Conservation (phyloP, 2,113 vertebrate species). For the Mormyrus iriodes region DNA sequence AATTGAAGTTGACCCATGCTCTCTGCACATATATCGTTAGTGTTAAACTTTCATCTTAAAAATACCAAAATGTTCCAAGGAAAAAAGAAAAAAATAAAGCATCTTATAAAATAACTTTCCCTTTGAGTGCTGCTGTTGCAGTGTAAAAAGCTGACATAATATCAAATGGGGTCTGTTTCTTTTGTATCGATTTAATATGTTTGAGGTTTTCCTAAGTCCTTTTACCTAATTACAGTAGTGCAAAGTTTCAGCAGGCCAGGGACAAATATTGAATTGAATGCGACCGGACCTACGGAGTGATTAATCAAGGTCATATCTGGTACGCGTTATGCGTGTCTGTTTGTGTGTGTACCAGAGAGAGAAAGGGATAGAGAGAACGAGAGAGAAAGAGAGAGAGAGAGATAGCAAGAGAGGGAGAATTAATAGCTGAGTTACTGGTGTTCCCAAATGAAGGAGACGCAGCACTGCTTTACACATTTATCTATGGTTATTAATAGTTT, state of each 20-base stretch:
- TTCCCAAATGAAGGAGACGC: not conserved
- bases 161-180: constrained; percentile 14
- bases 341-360: constrained; percentile 18
- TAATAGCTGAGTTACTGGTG: not conserved
- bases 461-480: not conserved
- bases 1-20: constrained; percentile 38
- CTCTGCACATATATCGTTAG: constrained; percentile 36
- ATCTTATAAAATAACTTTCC: constrained; percentile 5
- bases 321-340: not conserved
- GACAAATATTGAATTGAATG: constrained; percentile 6
- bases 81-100: not conserved
- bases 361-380: constrained; percentile 8
- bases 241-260: constrained; percentile 15
- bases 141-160: constrained; percentile 9
- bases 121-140: constrained; percentile 6
- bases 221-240: constrained; percentile 12
- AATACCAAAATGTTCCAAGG: constrained; percentile 3
- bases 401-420: constrained; percentile 23
- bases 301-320: not conserved
- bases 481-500: not conserved
- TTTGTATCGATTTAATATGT: constrained; percentile 15
- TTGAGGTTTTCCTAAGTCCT: constrained; percentile 12
- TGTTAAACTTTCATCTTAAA: constrained; percentile 10
- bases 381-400: not conserved
- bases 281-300: not conserved